These are phyloP conservation scores for Paelopatides confundens DNA, from an alignment of 53 echinoderm and acorn worm genomes.

Conservation along the genomic window DNA sequence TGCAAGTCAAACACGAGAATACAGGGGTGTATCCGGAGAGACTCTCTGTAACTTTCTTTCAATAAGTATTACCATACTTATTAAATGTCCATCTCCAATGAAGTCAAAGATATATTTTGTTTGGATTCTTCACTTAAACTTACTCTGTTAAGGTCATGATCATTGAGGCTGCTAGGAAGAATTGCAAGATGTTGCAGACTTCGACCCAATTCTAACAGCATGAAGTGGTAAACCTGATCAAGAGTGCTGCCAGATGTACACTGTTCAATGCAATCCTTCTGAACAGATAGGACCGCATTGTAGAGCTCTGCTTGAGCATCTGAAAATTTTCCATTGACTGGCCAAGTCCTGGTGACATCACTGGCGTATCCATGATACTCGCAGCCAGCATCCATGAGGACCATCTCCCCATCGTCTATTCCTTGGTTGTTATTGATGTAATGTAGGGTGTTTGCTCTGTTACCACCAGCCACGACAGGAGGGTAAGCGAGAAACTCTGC, in stretches of 20 bases:
- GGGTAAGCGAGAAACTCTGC: conserved; percentile 96
- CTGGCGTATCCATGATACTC: conserved; percentile 99
- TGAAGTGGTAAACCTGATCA: conserved; percentile 88
- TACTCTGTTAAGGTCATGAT: conserved; percentile 79
- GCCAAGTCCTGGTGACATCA: conserved; percentile 99
- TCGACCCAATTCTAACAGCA: conserved; percentile 78
- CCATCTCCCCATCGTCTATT: conserved; percentile 77
- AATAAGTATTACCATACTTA: too few relatives aligned
- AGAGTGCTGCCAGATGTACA: conserved; percentile 78
- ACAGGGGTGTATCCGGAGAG: too few relatives aligned
- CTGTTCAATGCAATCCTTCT: conserved; percentile 87
- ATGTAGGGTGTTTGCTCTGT: conserved; percentile 93
- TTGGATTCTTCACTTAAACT: too few relatives aligned
- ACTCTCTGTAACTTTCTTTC: too few relatives aligned
- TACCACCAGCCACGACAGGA: conserved; percentile 97
- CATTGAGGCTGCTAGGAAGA: conserved; percentile 52
- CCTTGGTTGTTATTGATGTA: conserved; percentile 96
- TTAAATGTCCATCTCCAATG: too few relatives aligned
- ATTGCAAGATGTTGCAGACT: conserved; percentile 82
- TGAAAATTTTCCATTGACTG: conserved; percentile 80
- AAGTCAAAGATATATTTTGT: too few relatives aligned
- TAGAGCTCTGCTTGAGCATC: conserved; percentile 83
- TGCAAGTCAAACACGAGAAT: too few relatives aligned
- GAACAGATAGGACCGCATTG: conserved; percentile 79
- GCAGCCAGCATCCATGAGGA: conserved; percentile 98